A percentile compares a stretch with the other conserved stretches of the same genome.
These are phyloP conservation scores for Augiades crinisus DNA, from an alignment of 2,888 invertebrate genomes.

Conservation along the genomic window DNA sequence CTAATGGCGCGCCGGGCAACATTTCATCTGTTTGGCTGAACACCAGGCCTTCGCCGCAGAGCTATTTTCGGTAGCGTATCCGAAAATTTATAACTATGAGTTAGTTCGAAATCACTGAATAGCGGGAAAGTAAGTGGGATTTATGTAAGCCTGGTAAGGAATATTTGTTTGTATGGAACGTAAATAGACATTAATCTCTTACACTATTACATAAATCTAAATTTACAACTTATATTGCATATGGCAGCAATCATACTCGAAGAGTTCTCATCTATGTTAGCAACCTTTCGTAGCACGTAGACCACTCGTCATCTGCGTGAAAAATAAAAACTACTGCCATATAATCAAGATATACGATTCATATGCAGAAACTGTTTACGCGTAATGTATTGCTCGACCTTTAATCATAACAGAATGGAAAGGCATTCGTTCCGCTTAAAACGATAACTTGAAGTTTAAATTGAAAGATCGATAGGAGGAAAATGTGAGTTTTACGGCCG, in stretches of 20 bases:
- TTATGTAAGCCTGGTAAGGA: slow-evolving; percentile 62
- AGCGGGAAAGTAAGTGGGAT: slow-evolving; percentile 68
- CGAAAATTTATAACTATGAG: slow-evolving; percentile 73
- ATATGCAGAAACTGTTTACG: too few species aligned
- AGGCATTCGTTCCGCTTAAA: not conserved
- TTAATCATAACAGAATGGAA: too few species aligned
- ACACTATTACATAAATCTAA: too few species aligned
- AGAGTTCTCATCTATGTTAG: too few species aligned
- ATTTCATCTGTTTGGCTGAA: slow-evolving; percentile 80
- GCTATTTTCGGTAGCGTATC: slow-evolving; percentile 73
- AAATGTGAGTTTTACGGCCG: not conserved
- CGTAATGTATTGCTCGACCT: not conserved
- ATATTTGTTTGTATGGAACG: slow-evolving; percentile 53
- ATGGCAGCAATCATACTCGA: too few species aligned
- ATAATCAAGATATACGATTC: too few species aligned
- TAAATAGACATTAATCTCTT: too few species aligned
- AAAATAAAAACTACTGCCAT: too few species aligned
- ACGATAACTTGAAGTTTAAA: too few species aligned
- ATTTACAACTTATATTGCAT: too few species aligned
- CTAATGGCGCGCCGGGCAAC: slow-evolving; percentile 74
- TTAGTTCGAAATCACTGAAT: slow-evolving; percentile 76
- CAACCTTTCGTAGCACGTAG: too few species aligned
- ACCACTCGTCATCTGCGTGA: too few species aligned
- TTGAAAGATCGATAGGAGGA: not conserved
- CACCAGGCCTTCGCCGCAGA: slow-evolving; percentile 63